Evolutionary conservation across 2,797 vertebrate species (phyloP).

Genomic region (Potorous gilbertii): DNA sequence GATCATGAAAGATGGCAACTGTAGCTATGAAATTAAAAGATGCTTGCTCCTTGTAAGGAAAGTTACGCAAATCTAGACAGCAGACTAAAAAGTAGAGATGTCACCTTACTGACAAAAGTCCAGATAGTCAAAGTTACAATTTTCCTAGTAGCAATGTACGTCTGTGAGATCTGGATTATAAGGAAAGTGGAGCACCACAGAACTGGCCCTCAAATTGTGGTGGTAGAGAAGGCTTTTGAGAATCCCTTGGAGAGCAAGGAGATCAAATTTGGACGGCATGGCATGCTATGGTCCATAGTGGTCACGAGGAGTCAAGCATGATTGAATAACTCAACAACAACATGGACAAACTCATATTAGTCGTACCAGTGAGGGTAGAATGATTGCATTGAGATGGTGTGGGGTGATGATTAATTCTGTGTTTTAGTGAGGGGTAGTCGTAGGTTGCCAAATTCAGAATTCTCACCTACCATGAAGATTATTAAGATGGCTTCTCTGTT

Average conservation of each 20-base stretch:
- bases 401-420: not conserved
- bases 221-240: not conserved
- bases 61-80: not conserved
- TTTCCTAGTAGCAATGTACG: not conserved
- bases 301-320: not conserved
- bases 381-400: not conserved
- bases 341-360: conserved; percentile 12
- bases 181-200: not conserved
- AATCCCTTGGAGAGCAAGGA: not conserved
- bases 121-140: not conserved
- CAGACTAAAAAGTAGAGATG: not conserved
- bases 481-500: conserved; percentile 31
- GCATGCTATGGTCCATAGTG: not conserved
- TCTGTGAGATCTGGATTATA: not conserved
- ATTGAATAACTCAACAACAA: not conserved
- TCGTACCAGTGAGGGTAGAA: conserved; percentile 25
- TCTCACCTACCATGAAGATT: conserved; percentile 42
- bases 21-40: not conserved
- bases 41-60: not conserved
- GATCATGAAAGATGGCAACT: not conserved
- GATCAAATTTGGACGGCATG: not conserved
- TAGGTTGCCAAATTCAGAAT: not conserved
- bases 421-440: conserved; percentile 30
- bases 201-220: not conserved
- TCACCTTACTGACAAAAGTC: not conserved